A percentile compares a stretch with the other conserved stretches of the same genome.
These are phyloP conservation scores for Holothuria scabra DNA, from an alignment of 53 echinoderm and acorn worm species.

Conservation along the genomic window DNA sequence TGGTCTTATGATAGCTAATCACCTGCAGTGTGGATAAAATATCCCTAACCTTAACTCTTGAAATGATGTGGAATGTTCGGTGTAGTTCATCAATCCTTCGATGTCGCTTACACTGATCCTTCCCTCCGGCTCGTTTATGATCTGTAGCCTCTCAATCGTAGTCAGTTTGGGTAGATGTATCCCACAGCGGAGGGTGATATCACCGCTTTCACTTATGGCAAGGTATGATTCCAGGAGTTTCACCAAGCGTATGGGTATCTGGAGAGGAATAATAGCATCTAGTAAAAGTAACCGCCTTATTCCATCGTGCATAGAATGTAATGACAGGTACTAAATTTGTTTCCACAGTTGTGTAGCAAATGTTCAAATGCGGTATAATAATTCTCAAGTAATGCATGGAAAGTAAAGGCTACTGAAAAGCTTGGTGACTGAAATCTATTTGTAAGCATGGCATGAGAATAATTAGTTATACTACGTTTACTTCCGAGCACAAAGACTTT, in stretches of 20 bases:
- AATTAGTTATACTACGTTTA: no score
- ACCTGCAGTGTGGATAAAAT: slow-evolving; percentile 2
- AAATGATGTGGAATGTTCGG: slow-evolving; percentile 18
- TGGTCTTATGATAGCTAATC: not conserved
- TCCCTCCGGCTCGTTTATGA: slow-evolving; percentile 27
- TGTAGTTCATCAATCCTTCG: slow-evolving; percentile 32
- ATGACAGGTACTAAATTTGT: slow-evolving; percentile 17
- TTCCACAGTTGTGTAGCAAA: slow-evolving; percentile 3
- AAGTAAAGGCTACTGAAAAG: no score
- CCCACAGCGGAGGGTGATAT: slow-evolving; percentile 20
- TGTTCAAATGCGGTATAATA: no score
- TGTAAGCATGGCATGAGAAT: no score
- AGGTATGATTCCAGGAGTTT: slow-evolving; percentile 32
- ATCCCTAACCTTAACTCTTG: slow-evolving; percentile 26
- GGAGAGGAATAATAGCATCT: slow-evolving; percentile 19
- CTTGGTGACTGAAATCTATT: no score
- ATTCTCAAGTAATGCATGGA: no score
- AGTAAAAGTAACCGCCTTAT: slow-evolving; percentile 14
- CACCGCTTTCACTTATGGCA: slow-evolving; percentile 19
- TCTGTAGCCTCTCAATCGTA: slow-evolving; percentile 35
- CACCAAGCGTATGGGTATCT: slow-evolving; percentile 32
- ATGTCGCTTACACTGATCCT: slow-evolving; percentile 32
- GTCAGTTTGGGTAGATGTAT: slow-evolving; percentile 34
- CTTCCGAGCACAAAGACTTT: not conserved
- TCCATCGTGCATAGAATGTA: slow-evolving; percentile 20